Conservation (phyloP, 2,797 vertebrate genomes). For the Limosa lapponica region DNA sequence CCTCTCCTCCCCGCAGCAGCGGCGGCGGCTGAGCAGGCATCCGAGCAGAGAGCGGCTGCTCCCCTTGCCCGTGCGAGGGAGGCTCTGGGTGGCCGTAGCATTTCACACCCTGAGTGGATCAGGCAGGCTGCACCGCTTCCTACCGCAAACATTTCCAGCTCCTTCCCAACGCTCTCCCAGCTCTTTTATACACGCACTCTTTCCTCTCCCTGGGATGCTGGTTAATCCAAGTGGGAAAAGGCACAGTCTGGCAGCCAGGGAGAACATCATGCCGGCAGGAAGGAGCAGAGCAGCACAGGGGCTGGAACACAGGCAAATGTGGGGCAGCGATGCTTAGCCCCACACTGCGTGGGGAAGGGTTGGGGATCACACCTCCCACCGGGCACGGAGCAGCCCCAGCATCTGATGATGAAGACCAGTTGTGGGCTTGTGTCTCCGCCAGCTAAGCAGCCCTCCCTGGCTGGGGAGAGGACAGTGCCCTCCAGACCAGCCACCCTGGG, state of each 20-base stretch:
- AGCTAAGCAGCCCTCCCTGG: neutral
- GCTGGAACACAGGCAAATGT: neutral
- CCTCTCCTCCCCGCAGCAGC: neutral
- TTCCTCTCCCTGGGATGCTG: accelerated
- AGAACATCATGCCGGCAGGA: neutral
- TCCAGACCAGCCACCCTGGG: neutral
- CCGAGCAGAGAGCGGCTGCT: neutral
- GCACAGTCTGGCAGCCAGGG: neutral
- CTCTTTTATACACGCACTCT: accelerated
- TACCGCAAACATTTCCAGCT: neutral
- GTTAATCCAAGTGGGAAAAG: neutral
- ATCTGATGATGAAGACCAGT: neutral
- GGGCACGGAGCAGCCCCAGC: neutral
- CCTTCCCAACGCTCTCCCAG: accelerated
- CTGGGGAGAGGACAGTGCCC: neutral
- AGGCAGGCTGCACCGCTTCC: neutral
- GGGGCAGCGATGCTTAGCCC: neutral
- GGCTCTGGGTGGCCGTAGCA: accelerated
- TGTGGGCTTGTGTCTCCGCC: accelerated
- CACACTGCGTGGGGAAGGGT: accelerated
- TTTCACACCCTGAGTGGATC: neutral
- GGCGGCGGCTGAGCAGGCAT: accelerated
- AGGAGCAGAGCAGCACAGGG: neutral
- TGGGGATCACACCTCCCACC: neutral
- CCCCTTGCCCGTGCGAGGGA: neutral